Evolutionary conservation across 1,140 invertebrate species (phyloP).

Genomic region (Orchestia grillus): DNA sequence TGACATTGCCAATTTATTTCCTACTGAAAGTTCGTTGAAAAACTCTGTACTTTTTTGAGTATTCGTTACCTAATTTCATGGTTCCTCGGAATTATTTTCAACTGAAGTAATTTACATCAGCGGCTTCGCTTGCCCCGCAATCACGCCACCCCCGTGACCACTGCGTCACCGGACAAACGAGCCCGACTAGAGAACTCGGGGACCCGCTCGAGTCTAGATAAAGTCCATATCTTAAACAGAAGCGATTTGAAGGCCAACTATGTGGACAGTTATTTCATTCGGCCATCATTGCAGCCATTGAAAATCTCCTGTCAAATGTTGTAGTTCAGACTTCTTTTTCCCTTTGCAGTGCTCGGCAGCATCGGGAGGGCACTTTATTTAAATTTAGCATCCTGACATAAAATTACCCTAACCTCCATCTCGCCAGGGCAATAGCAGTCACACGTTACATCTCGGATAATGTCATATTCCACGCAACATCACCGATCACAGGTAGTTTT

Average conservation of each 20-base stretch:
- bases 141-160: no score
- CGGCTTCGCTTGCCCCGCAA: neutral
- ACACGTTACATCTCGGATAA: no score
- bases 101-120: neutral
- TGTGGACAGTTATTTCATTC: neutral
- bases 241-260: neutral
- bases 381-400: no score
- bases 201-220: neutral
- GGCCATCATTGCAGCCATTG: neutral
- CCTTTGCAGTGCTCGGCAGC: neutral
- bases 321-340: neutral
- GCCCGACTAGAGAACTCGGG: neutral
- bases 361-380: neutral
- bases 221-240: neutral
- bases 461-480: no score
- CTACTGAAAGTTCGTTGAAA: neutral
- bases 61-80: neutral
- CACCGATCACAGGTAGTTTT: no score
- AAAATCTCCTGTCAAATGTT: neutral
- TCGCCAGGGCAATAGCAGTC: no score
- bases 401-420: no score
- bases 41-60: neutral
- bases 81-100: neutral
- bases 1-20: neutral
- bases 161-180: neutral